phyloP scores from a whole-genome alignment of 2,888 invertebrate genomes.

The Smittia aterrima region DNA sequence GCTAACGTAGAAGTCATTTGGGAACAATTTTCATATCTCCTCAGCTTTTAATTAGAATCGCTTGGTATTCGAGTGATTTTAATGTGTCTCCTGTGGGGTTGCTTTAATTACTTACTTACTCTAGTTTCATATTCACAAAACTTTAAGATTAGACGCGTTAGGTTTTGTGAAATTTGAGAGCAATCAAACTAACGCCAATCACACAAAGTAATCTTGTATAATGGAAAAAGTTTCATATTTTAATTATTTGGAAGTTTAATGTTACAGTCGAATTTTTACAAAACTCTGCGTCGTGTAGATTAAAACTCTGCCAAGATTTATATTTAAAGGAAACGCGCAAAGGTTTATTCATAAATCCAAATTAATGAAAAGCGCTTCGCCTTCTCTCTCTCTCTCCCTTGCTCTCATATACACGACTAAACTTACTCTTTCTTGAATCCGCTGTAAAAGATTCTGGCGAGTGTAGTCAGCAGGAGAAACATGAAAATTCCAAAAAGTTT shows the following conservation, averaged over 20 bases:
- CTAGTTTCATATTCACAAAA: conserved; percentile 31
- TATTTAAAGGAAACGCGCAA: conserved; percentile 8
- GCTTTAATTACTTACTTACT: conserved; percentile 40
- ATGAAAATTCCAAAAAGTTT: conserved; percentile 32
- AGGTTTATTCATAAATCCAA: conserved; percentile 36
- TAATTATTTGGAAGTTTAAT: too few relatives aligned
- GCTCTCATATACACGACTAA: conserved; percentile 7
- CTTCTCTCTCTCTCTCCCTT: too few relatives aligned
- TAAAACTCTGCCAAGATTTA: conserved; percentile 24
- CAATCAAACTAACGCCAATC: too few relatives aligned
- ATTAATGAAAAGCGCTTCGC: conserved; percentile 37
- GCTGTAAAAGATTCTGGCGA: conserved; percentile 20
- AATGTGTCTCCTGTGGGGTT: conserved; percentile 36
- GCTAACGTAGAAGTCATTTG: conserved; percentile 22
- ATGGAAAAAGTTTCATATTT: too few relatives aligned
- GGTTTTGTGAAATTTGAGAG: too few relatives aligned
- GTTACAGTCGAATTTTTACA: too few relatives aligned
- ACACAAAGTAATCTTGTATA: too few relatives aligned
- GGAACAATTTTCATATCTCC: conserved; percentile 27
- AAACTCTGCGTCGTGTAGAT: neutral
- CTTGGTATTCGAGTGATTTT: conserved; percentile 30
- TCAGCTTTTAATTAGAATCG: conserved; percentile 35
- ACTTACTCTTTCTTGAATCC: conserved; percentile 26
- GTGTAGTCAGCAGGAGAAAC: conserved; percentile 35
- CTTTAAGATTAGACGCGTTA: neutral